These are phyloP conservation scores for Heterocephalus glaber DNA, from an alignment of 2,113 vertebrate genomes.

Conservation along the genomic window DNA sequence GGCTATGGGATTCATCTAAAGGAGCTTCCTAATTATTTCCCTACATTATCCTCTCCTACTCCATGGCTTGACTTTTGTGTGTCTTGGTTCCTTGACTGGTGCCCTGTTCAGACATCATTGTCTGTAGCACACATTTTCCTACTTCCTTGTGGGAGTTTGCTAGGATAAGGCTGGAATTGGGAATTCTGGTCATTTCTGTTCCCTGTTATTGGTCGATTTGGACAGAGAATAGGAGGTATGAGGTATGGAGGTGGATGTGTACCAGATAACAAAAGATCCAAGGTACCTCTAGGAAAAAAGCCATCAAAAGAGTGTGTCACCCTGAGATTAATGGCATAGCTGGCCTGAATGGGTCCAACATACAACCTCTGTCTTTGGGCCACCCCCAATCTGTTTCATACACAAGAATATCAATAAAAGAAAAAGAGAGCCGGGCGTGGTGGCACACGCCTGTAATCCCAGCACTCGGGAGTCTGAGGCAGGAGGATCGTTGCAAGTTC, in stretches of 20 bases:
- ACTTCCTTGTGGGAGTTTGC: not conserved
- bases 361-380: not conserved
- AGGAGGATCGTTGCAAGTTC: too few relatives aligned
- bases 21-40: not conserved
- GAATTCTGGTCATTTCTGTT: not conserved
- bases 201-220: not conserved
- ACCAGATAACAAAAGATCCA: conserved; percentile 5
- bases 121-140: not conserved
- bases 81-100: not conserved
- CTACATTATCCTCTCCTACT: not conserved
- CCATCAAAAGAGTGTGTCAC: not conserved
- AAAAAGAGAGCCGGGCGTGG: not conserved
- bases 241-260: not conserved
- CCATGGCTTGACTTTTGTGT: not conserved
- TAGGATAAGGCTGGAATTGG: not conserved
- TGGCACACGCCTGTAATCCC: too few relatives aligned
- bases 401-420: not conserved
- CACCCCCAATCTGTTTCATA: not conserved
- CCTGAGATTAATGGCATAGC: not conserved
- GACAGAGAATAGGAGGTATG: not conserved
- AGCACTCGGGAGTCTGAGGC: too few relatives aligned
- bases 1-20: not conserved
- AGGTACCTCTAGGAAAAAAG: not conserved
- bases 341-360: not conserved
- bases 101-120: not conserved